Conservation (phyloP, 2,888 invertebrate species). For the Melipona bicolor region DNA sequence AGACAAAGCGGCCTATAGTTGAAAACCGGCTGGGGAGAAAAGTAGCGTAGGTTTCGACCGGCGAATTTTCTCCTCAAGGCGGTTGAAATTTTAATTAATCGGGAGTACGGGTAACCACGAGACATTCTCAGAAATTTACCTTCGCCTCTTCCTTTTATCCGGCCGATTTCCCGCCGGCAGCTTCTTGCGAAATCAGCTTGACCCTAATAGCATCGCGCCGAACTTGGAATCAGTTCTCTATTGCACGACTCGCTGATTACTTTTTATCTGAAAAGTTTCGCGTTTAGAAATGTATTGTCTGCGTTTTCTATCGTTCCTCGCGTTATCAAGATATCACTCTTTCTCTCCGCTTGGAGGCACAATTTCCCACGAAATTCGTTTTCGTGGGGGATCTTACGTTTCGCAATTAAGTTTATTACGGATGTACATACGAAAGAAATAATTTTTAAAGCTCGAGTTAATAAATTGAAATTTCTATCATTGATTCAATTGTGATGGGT, state of each 20-base stretch:
- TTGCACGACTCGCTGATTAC: conserved; percentile 27
- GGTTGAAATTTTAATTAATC: conserved; percentile 68
- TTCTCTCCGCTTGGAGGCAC: no score
- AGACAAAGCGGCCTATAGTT: neutral
- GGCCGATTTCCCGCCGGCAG: neutral
- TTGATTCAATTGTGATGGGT: no score
- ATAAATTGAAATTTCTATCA: no score
- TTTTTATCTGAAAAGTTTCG: conserved; percentile 49
- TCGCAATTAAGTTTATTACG: no score
- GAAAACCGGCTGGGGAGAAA: neutral
- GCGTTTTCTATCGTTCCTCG: neutral
- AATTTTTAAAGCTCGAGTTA: no score
- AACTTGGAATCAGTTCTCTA: conserved; percentile 47
- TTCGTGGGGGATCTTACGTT: neutral
- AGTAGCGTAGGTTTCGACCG: conserved; percentile 29
- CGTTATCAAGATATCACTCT: no score
- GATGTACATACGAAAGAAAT: no score
- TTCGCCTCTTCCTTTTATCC: conserved; percentile 7
- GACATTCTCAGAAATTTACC: conserved; percentile 64
- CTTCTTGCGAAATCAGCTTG: conserved; percentile 34
- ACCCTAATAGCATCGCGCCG: conserved; percentile 29
- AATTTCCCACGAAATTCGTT: no score
- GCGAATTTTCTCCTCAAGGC: conserved; percentile 44
- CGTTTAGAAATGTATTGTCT: conserved; percentile 8
- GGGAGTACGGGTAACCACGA: neutral